Base-by-base conservation (phyloP, 1,140 invertebrate genomes). In the Eumeta japonica region DNA sequence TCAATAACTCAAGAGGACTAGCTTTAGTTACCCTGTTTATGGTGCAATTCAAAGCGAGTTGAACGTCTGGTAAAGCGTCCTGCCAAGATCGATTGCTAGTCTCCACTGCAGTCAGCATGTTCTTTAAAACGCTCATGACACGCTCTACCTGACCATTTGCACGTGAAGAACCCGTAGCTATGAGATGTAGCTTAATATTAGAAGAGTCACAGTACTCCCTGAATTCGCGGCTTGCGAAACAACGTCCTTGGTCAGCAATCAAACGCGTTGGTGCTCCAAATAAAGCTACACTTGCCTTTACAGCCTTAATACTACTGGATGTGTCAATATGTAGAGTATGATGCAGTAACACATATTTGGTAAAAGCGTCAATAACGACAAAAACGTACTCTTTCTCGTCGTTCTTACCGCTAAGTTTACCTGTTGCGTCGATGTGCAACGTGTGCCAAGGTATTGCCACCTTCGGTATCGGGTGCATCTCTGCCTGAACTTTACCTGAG, bases 321-420 rank as follows among this genome's bases (percentile, higher is more conserved):
- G 19, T 46, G 16, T 18, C 10, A 57, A 37, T 12, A 55, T 35
- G 20, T 49, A 61, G 32, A 50, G 48, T 41, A 10, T 54, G 49
- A 31, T 64, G 0, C n/a, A n/a, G n/a, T n/a, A n/a, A n/a, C n/a
- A n/a, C n/a, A n/a, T n/a, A n/a, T n/a, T n/a, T n/a, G n/a, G 53
- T 62, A 35, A 55, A 75, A 0, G 58, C 56, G 15, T 75, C 71
- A 0, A 75, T 41, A 0, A 50, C 44, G 0, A 62, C 59, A 5
- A 75, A 30, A 1, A 54, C 47, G n/a, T 56, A 56, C 16, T 59
- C 28, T 14, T 56, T 18, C 3, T 44, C 15, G n/a, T 36, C 16
- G 3, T 5, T 2, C 10, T 47, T 56, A 3, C 49, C 49, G 9
- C 53, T 45, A 4, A 66, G 45, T 4, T 60, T 65, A 0, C 63